Percentiles rank a stretch among this genome's conserved stretches.
These are phyloP conservation scores for Hippopotamyrus pictus DNA, from an alignment of 2,797 vertebrate genomes.

Conservation along the genomic window DNA sequence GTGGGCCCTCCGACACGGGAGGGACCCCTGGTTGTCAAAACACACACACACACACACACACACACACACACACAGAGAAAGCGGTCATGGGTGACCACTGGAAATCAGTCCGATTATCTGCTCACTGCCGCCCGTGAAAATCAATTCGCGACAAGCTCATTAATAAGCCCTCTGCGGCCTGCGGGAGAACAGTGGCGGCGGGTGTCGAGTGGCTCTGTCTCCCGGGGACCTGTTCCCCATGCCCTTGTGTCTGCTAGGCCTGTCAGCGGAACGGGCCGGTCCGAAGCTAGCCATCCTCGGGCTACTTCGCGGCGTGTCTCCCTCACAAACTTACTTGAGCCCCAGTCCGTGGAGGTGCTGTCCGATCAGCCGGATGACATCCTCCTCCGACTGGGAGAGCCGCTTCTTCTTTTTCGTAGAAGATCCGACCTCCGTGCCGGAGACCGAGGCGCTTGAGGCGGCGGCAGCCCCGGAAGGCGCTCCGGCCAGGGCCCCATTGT, in stretches of 20 bases:
- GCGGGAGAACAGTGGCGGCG: not conserved
- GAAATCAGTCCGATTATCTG: not conserved
- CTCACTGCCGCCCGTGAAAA: not conserved
- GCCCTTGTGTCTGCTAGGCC: not conserved
- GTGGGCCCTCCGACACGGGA: not conserved
- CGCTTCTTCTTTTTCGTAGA: constrained; percentile 90
- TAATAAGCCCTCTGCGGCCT: not conserved
- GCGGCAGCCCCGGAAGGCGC: constrained; percentile 60
- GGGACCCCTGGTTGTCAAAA: not conserved
- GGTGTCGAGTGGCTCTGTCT: not conserved
- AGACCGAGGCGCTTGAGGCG: constrained; percentile 58
- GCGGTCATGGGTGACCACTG: not conserved
- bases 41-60: not conserved
- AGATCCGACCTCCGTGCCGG: constrained; percentile 65
- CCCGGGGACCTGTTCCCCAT: not conserved
- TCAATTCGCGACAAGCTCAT: not conserved
- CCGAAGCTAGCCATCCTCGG: not conserved
- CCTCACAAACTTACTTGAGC: constrained; percentile 82
- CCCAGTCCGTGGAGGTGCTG: constrained; percentile 95
- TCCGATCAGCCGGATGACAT: constrained; percentile 96
- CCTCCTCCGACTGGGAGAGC: constrained; percentile 91
- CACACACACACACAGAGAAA: not conserved
- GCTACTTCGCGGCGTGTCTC: not conserved
- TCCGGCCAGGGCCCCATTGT: constrained; percentile 66
- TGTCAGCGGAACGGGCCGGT: not conserved